Conservation (phyloP, 2,113 vertebrate genomes). For the Myrmophylax atrothorax region DNA sequence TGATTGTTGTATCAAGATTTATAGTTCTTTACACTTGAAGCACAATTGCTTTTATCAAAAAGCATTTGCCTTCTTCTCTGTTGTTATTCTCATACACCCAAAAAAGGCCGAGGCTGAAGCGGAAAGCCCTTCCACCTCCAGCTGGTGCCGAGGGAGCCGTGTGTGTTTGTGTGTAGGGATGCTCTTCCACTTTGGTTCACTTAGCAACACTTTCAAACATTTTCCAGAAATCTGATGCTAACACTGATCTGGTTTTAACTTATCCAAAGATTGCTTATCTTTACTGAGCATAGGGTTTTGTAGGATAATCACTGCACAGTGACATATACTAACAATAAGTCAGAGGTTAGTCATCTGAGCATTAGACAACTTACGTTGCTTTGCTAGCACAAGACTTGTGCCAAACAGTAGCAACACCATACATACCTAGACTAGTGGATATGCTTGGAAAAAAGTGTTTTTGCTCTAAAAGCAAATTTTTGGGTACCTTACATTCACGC, state of each 20-base stretch:
- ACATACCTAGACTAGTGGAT: rapidly evolving
- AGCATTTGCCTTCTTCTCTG: not conserved
- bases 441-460: not conserved
- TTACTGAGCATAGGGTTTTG: not conserved
- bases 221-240: not conserved
- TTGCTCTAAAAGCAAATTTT: not conserved
- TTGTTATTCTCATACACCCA: rapidly evolving
- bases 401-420: not conserved
- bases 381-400: not conserved
- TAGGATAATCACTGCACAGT: not conserved
- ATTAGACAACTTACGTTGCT: not conserved
- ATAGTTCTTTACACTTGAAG: not conserved
- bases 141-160: not conserved
- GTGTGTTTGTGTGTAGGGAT: not conserved
- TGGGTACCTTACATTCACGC: rapidly evolving
- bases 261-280: not conserved
- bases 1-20: not conserved
- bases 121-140: rapidly evolving
- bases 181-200: not conserved
- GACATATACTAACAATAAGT: not conserved
- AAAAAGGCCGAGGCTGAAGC: not conserved
- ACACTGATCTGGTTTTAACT: not conserved
- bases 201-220: not conserved
- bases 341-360: not conserved
- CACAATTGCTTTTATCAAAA: not conserved